A percentile compares a stretch with the other conserved stretches of the same genome.
Evolutionary conservation across 2,888 invertebrate species (phyloP).

Genomic region (Callimorpha dominula): DNA sequence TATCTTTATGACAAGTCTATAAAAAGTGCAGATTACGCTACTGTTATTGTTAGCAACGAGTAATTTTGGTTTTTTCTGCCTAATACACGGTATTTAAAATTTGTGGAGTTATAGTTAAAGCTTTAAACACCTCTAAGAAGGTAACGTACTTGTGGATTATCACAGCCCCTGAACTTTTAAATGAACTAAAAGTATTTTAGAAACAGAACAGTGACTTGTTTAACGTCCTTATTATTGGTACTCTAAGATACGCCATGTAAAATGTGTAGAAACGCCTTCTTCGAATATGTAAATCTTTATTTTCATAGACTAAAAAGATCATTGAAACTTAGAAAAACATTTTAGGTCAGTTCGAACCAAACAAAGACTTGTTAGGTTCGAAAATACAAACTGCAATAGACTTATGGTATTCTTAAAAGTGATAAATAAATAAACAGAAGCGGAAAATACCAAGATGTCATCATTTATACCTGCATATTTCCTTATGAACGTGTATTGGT

Average conservation of each 20-base stretch:
- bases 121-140: not conserved
- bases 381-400: not conserved
- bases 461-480: conserved; percentile 25
- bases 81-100: not conserved
- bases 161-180: not conserved
- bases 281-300: too few species aligned
- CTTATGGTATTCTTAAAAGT: not conserved
- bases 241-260: too few species aligned
- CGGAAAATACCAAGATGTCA: conserved; percentile 38
- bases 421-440: not conserved
- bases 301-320: too few species aligned
- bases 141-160: not conserved
- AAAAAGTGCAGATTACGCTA: conserved; percentile 15
- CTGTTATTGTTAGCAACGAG: conserved; percentile 13
- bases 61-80: not conserved
- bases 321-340: too few species aligned
- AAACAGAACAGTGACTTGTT: not conserved
- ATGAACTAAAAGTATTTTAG: not conserved
- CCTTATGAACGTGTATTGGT: conserved; percentile 20
- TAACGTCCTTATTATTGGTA: not conserved
- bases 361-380: too few species aligned
- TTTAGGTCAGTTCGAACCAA: too few species aligned
- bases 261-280: too few species aligned
- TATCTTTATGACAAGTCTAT: conserved; percentile 18
- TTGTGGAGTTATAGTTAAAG: too few species aligned